Percentiles rank a stretch among this genome's conserved stretches.
Conservation (phyloP, 35 echinoderm and acorn worm genomes). For the Apostichopus japonicus region DNA sequence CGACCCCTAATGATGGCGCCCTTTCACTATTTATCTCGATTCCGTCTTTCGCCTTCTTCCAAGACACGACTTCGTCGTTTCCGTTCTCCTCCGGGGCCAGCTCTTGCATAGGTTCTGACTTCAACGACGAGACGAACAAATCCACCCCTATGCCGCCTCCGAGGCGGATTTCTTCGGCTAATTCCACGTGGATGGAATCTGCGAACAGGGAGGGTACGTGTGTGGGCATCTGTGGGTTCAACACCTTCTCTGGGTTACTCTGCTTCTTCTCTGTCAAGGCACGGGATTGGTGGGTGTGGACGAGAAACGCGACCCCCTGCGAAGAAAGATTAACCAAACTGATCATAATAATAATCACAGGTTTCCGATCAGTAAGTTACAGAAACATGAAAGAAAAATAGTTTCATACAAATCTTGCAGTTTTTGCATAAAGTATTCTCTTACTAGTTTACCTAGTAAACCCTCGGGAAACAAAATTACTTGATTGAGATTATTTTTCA, state of each 20-base stretch:
- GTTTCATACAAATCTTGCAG: not conserved
- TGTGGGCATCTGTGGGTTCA: not conserved
- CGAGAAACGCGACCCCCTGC: conserved; percentile 76
- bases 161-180: not conserved
- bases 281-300: conserved; percentile 83
- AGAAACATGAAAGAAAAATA: not conserved
- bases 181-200: conserved; percentile 18
- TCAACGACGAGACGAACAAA: not conserved
- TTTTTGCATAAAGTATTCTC: not conserved
- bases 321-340: not conserved
- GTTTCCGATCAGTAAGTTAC: not conserved
- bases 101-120: not conserved
- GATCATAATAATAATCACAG: not conserved
- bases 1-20: not conserved
- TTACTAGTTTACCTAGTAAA: not conserved
- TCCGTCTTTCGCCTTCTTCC: not conserved
- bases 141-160: not conserved
- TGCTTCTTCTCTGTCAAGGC: conserved; percentile 89
- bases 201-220: not conserved
- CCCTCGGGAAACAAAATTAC: not conserved
- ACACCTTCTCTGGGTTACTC: conserved; percentile 56
- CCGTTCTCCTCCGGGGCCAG: not conserved
- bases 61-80: not conserved
- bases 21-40: not conserved
- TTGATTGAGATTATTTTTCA: not conserved